These are phyloP conservation scores for Halcyon badia DNA, from an alignment of 2,797 vertebrate genomes.

Conservation along the genomic window DNA sequence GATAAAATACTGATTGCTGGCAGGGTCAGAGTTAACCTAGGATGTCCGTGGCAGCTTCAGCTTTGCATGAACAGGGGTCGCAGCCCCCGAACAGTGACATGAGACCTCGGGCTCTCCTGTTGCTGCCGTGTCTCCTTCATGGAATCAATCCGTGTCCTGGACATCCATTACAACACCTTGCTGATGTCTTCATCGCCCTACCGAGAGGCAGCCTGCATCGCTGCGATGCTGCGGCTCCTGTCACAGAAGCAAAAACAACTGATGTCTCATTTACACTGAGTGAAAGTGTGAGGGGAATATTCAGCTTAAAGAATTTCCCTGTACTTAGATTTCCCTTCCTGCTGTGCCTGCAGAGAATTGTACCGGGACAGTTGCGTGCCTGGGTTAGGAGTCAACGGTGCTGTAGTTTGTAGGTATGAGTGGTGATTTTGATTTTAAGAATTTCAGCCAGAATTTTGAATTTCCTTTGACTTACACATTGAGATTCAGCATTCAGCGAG, in stretches of 20 bases:
- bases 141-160: neutral
- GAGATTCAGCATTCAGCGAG: neutral
- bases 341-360: neutral
- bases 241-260: neutral
- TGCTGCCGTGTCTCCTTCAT: neutral
- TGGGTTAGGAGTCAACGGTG: neutral
- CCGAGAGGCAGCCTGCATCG: neutral
- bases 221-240: neutral
- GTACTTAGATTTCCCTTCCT: neutral
- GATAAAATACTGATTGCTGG: neutral
- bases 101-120: neutral
- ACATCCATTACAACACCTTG: neutral
- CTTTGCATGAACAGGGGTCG: neutral
- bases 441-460: neutral
- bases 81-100: neutral
- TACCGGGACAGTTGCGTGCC: rapidly evolving
- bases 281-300: neutral
- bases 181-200: constrained; percentile 25
- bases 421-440: neutral
- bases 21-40: neutral
- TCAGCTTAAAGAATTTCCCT: neutral
- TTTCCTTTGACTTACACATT: neutral
- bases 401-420: neutral
- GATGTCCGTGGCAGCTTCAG: neutral
- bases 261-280: constrained; percentile 20